Evolutionary conservation across 2,113 vertebrate species (phyloP), one percentile per base, ranked within the genome.

Genomic region (Stercorarius parasiticus): DNA sequence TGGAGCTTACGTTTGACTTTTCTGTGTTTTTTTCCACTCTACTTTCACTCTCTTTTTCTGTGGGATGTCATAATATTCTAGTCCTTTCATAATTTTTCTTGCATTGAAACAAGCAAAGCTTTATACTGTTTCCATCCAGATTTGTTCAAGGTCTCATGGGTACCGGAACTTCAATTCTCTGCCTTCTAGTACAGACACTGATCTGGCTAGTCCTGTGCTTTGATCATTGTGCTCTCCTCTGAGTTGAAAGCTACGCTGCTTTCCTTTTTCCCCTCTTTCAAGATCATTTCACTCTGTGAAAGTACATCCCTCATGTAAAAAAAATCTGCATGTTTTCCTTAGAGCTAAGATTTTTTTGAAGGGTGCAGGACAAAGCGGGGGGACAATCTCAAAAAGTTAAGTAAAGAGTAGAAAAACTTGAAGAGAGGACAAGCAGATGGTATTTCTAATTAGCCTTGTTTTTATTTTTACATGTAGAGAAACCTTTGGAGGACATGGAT

Each of bases 401-500:
- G 38, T 61, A 56, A 58, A 23, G 43, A 85, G 21, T 52, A 56
- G 50, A 17, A 81, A 82, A 83, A 23, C 45, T 70, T 64, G 43
- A 70, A n/a, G 27, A 58, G 56, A 72, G 32, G 56, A 61, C 27
- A 43, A 70, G 73, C 25, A 77, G 85, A 14, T 62, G 40, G 27
- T 64, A 73, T 38, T 88, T 92, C 87, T 95, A 27, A 96, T 72
- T 66, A 72, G 16, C 47, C 36, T 79, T 50, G 34, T 3, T 85
- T 78, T 95, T 92, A 12, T 76, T 53, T 52, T 85, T 42, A 40
- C 9, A 5, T 53, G 40, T 97, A 99, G 99, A 99, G 97, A 97
- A 98, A 98, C 78, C 43, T 99, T 25, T 99, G 99, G 99, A 99
- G 98, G 30, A 76, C 95, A 15, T 99, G 98, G 97, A 80, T 98